Conservation (phyloP, 2,113 vertebrate species). For the Callorhinus ursinus region DNA sequence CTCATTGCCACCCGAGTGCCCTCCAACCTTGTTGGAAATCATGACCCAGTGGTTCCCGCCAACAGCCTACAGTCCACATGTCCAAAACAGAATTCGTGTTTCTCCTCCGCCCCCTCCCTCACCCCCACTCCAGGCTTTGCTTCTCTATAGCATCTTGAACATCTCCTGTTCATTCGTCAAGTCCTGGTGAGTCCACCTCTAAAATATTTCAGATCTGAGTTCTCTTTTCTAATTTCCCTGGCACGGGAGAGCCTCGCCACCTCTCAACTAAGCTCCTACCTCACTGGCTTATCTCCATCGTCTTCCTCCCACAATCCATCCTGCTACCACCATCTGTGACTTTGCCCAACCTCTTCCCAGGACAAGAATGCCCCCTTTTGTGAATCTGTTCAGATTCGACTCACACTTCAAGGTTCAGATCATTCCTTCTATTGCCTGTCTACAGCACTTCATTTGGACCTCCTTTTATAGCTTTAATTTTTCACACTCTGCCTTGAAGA, state of each 20-base stretch:
- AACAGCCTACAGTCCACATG: not conserved
- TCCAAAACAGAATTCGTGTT: constrained; percentile 24
- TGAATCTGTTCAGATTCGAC: not conserved
- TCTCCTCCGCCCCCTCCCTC: not conserved
- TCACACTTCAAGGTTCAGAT: not conserved
- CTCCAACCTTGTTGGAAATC: not conserved
- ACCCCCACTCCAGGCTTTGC: too few species aligned
- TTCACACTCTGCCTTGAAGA: not conserved
- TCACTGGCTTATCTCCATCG: not conserved
- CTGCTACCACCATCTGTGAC: not conserved
- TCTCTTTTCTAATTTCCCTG: not conserved
- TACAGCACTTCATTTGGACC: not conserved
- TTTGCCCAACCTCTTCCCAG: not conserved
- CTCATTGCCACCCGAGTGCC: not conserved
- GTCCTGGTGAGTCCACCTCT: not conserved
- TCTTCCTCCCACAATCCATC: not conserved
- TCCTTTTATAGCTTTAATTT: constrained; percentile 5
- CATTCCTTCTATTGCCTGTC: not conserved
- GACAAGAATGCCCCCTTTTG: not conserved
- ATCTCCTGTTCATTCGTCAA: not conserved
- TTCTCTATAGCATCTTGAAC: constrained; percentile 9
- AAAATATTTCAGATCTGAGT: not conserved
- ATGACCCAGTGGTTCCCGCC: not conserved
- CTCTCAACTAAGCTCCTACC: not conserved
- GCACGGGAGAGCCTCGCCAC: not conserved